phyloP scores from a whole-genome alignment of 2,797 vertebrate species.

The Alauda arvensis region DNA sequence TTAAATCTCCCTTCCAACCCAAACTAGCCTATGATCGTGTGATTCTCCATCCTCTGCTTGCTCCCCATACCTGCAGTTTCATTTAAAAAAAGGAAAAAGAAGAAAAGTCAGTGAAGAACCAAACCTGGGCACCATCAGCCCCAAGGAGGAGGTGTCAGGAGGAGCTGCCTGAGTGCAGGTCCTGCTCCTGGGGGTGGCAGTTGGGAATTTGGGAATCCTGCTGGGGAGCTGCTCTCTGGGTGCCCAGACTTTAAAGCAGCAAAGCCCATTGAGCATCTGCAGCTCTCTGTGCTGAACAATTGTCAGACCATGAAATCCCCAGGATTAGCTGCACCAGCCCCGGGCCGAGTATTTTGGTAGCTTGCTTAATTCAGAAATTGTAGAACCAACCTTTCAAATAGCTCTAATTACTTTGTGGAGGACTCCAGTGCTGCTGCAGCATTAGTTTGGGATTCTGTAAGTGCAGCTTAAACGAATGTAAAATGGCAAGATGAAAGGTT shows the following conservation, averaged over 20 bases:
- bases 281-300: not conserved
- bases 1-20: not conserved
- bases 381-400: conserved; percentile 38
- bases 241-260: not conserved
- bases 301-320: not conserved
- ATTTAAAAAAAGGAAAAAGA: not conserved
- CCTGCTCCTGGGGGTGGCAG: not conserved
- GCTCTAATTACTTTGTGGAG: conserved; percentile 48
- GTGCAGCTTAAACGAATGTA: conserved; percentile 44
- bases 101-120: not conserved
- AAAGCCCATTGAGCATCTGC: not conserved
- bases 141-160: not conserved
- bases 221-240: not conserved
- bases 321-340: conserved; percentile 6
- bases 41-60: not conserved
- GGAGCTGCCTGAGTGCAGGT: not conserved
- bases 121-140: not conserved
- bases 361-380: conserved; percentile 53
- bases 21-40: no score
- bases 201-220: not conserved
- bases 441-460: conserved; percentile 47
- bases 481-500: conserved; percentile 61
- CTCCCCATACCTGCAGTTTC: not conserved
- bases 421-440: conserved; percentile 9
- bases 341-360: not conserved